Evolutionary conservation across 2,113 vertebrate genomes (phyloP).

Genomic region (Myrmecobius fasciatus): DNA sequence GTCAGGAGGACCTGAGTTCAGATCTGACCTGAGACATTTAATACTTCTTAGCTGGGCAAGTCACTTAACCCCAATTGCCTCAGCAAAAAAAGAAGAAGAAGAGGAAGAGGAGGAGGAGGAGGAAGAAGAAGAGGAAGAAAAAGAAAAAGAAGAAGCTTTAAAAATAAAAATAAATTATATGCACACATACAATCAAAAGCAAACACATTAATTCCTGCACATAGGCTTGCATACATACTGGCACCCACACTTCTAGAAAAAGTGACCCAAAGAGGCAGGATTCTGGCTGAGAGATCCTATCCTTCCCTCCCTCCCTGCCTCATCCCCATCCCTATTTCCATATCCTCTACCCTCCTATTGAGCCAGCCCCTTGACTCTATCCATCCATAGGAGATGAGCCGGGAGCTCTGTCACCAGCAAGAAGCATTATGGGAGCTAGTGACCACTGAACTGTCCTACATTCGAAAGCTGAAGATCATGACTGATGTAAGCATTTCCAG

Average conservation of each 20-base stretch:
- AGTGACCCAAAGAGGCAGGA: not conserved
- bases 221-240: not conserved
- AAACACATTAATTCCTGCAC: not conserved
- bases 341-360: not conserved
- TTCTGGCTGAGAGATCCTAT: not conserved
- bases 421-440: slow-evolving; percentile 91
- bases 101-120: no score
- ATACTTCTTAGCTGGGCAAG: no score
- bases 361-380: not conserved
- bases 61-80: no score
- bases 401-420: slow-evolving; percentile 87
- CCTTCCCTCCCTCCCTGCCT: not conserved
- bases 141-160: no score
- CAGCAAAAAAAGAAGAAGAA: no score
- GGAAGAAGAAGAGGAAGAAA: no score
- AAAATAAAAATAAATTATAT: no score
- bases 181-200: not conserved
- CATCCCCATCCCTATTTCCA: not conserved
- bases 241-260: not conserved
- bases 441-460: slow-evolving; percentile 87
- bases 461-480: slow-evolving; percentile 87
- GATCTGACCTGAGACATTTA: no score
- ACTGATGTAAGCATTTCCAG: slow-evolving; percentile 80
- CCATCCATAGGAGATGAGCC: slow-evolving; percentile 85
- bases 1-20: no score